Conservation (phyloP, 2,797 vertebrate species). For the Bradypodion pumilum region DNA sequence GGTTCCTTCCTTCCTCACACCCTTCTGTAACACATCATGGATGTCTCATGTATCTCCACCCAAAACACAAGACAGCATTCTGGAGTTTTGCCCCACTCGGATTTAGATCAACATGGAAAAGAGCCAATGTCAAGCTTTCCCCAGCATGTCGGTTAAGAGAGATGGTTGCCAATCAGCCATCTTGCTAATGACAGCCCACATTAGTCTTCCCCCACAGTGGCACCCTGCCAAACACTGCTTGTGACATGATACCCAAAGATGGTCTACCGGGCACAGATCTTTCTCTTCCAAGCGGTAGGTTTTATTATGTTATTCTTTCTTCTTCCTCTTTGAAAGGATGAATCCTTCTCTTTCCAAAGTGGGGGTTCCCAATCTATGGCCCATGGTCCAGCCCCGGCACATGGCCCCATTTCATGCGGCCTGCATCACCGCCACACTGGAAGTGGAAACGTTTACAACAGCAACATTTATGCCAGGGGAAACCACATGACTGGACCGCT, state of each 20-base stretch:
- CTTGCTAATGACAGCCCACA: constrained; percentile 71
- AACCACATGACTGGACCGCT: too few species aligned
- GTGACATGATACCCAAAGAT: constrained; percentile 70
- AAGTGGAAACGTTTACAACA: too few species aligned
- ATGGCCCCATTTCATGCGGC: too few species aligned
- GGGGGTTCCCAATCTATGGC: too few species aligned
- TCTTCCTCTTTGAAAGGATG: constrained; percentile 37
- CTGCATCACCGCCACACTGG: too few species aligned
- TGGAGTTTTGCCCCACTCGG: constrained; percentile 62
- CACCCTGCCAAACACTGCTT: constrained; percentile 50
- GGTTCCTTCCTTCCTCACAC: constrained; percentile 54
- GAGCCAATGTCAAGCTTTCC: constrained; percentile 71
- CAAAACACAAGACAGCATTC: neutral
- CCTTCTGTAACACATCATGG: constrained; percentile 40
- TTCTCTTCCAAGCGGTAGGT: constrained; percentile 64
- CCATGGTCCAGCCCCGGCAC: too few species aligned
- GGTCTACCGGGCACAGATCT: constrained; percentile 72
- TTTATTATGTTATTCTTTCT: constrained; percentile 52
- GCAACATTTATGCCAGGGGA: too few species aligned
- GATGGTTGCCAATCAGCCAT: constrained; percentile 69
- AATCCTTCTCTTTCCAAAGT: too few species aligned
- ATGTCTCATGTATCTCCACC: constrained; percentile 51
- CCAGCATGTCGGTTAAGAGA: constrained; percentile 70
- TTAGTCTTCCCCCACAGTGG: constrained; percentile 68
- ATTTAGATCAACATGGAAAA: constrained; percentile 57